Conservation (phyloP, 2,797 vertebrate genomes). For the Natrix natrix region DNA sequence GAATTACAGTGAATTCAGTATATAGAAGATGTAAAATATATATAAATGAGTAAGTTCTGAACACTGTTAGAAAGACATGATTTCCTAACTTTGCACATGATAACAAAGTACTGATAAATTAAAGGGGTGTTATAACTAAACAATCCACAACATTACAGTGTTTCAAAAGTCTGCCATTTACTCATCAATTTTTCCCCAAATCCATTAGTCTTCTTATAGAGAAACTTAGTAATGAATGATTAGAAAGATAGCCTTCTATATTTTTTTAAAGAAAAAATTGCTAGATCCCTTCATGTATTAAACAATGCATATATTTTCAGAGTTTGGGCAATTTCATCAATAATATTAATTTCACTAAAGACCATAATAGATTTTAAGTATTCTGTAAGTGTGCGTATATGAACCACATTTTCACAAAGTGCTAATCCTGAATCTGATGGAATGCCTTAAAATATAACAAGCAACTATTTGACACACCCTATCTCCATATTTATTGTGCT, state of each 20-base stretch:
- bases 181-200: neutral
- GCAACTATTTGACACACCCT: neutral
- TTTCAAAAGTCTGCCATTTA: conserved; percentile 17
- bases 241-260: neutral
- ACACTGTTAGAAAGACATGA: neutral
- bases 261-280: neutral
- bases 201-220: neutral
- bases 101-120: neutral
- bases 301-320: neutral
- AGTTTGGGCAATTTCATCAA: neutral
- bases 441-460: neutral
- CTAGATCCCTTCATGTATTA: neutral
- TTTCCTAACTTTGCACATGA: neutral
- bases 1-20: neutral
- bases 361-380: neutral
- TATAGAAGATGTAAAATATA: neutral
- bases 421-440: neutral
- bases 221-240: neutral
- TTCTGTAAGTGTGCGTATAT: neutral
- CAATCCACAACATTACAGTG: conserved; percentile 1
- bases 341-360: neutral
- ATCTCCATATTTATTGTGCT: neutral
- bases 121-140: neutral
- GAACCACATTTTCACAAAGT: neutral
- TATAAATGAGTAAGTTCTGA: conserved; percentile 7